Base-by-base conservation (phyloP, 2,113 vertebrate genomes). In the Azemiops feae region DNA sequence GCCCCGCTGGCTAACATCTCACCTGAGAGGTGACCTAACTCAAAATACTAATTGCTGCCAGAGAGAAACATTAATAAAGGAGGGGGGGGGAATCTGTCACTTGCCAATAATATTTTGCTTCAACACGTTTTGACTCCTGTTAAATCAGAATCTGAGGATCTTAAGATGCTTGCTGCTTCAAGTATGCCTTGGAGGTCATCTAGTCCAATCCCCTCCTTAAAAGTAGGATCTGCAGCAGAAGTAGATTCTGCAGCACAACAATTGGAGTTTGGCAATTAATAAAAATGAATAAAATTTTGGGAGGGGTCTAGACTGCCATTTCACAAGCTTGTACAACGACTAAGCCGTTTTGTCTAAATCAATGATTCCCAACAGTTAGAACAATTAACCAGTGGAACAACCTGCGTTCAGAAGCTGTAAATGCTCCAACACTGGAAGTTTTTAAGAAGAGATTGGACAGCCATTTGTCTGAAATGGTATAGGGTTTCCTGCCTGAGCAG, bases 1-100 rank as follows among this genome's bases (percentile, higher is more conserved):
- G 43, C 85, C 85, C 23, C 23, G 39, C 9, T 47, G 39, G 23
- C 85, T 47, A 25, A 86, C 39, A 25, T 86, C 85, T 45, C 7
- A 9, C 20, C 39, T 85, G 39, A 85, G 43, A 10, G 18, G 39
- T 43, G 22, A 85, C 20, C 39, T 85, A 10, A 43, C 81, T 47
- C 81, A 45, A 39, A 86, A 47, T 45, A 1, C 43, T 25, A 86
- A 47, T 25, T 86, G 43, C 85, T 25, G 43, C 4, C 23, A 23
- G 85, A 45, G 81, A 5, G 85, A 47, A 47, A 47, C 11, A 47
- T 45, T 47, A 45, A 47, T 12, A 86, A 45, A 11, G 39, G 9
- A 3, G 5, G 0, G 20, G 22, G 14, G n/a, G 2, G 0, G 0
- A n/a, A 34, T 16, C 30, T 74, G 64, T 74, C n/a, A 34, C n/a